Percentiles rank a stretch among this genome's conserved stretches.
Evolutionary conservation across 1,140 invertebrate genomes (phyloP).

Genomic region (Ctenoplectra terminalis): DNA sequence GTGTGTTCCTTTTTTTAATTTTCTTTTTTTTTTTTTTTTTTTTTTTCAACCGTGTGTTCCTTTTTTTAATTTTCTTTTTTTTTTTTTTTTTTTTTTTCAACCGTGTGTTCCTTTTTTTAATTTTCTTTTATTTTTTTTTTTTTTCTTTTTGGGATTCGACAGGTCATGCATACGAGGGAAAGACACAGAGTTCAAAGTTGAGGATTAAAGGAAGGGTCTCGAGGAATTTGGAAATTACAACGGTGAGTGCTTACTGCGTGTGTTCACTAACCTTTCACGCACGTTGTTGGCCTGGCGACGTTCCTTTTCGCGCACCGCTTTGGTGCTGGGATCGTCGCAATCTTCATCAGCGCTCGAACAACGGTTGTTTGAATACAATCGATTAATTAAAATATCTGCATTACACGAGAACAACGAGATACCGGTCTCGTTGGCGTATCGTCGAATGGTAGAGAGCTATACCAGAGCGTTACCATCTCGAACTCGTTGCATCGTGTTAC

Average conservation of each 20-base stretch:
- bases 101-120: too few species aligned
- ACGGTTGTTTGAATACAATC: conserved; percentile 83
- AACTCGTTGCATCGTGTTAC: too few species aligned
- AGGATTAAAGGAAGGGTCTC: not conserved
- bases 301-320: conserved; percentile 97
- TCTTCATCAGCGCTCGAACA: conserved; percentile 90
- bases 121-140: too few species aligned
- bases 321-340: conserved; percentile 93
- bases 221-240: conserved; percentile 52
- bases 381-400: conserved; percentile 72
- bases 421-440: not conserved
- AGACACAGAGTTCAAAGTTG: too few species aligned
- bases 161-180: conserved; percentile 49
- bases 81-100: too few species aligned
- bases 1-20: too few species aligned
- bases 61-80: too few species aligned
- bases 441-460: not conserved
- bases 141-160: not conserved
- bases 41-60: too few species aligned
- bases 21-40: too few species aligned
- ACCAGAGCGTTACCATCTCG: not conserved
- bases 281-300: conserved; percentile 99
- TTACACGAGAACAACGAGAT: not conserved
- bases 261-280: conserved; percentile 94
- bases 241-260: conserved; percentile 78